Evolutionary conservation across 2,888 invertebrate genomes (phyloP).

Genomic region (Philereme transversata): DNA sequence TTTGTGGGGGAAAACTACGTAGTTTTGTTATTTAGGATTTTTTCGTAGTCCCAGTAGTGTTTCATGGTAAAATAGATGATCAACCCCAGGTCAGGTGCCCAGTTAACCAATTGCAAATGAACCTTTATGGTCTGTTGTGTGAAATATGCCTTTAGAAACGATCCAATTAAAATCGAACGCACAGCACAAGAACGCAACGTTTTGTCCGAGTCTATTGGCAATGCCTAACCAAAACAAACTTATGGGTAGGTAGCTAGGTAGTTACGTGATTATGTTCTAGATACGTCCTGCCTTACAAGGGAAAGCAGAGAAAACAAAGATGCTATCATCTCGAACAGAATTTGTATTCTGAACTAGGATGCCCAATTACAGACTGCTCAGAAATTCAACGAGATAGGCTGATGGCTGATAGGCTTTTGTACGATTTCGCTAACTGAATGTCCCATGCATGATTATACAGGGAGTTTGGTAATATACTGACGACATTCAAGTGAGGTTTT

Average conservation of each 20-base stretch:
- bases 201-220: neutral
- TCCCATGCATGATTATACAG: neutral
- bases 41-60: too few relatives aligned
- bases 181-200: neutral
- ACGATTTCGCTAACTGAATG: constrained; percentile 9
- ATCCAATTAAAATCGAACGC: too few relatives aligned
- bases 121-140: too few relatives aligned
- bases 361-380: constrained; percentile 34
- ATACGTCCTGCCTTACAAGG: constrained; percentile 20
- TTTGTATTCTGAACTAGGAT: constrained; percentile 41
- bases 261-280: constrained; percentile 19
- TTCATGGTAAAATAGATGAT: too few relatives aligned
- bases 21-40: too few relatives aligned
- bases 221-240: constrained; percentile 4
- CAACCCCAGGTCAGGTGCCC: too few relatives aligned
- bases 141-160: too few relatives aligned
- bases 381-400: constrained; percentile 13
- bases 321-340: constrained; percentile 37
- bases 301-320: constrained; percentile 47
- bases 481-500: too few relatives aligned
- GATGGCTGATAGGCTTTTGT: constrained; percentile 10
- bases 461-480: too few relatives aligned
- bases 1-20: too few relatives aligned
- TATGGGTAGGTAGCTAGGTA: constrained; percentile 1
- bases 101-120: too few relatives aligned